Percentiles rank a stretch among this genome's conserved stretches.
These are phyloP conservation scores for Diploscapter pachys DNA, from an alignment of 1,140 invertebrate genomes.

Conservation along the genomic window DNA sequence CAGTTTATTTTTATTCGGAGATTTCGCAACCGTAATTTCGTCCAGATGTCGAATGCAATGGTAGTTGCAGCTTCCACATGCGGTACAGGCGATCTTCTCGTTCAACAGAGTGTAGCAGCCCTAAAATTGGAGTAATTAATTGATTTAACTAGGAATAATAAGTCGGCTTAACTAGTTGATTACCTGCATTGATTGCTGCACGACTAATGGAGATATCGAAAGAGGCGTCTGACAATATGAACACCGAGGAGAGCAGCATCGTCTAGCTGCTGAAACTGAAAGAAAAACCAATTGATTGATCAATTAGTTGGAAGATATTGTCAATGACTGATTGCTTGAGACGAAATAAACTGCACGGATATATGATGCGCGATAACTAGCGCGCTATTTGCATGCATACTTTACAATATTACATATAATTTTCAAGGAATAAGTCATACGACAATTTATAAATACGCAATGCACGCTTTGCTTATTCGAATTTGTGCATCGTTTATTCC, in stretches of 20 bases:
- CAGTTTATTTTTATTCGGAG: too few species aligned
- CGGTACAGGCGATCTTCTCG: conserved; percentile 22
- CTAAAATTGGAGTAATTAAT: conserved; percentile 10
- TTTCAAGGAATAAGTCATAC: too few species aligned
- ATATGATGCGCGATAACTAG: not conserved
- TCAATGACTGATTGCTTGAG: not conserved
- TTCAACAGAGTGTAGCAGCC: conserved; percentile 26
- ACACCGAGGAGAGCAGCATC: conserved; percentile 18
- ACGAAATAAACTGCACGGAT: not conserved
- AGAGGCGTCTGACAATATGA: conserved; percentile 12
- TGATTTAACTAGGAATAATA: not conserved
- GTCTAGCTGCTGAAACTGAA: conserved; percentile 28
- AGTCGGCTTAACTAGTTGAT: not conserved
- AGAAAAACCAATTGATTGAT: not conserved
- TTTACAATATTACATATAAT: not conserved
- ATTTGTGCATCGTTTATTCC: too few species aligned
- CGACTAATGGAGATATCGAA: not conserved
- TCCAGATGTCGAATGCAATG: conserved; percentile 25
- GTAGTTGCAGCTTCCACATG: conserved; percentile 14
- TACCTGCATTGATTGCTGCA: conserved; percentile 24
- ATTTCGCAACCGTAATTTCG: not conserved
- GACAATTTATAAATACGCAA: too few species aligned
- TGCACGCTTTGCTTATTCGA: too few species aligned
- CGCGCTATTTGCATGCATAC: not conserved
- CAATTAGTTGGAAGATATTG: not conserved